Evolutionary conservation across 2,888 invertebrate species (phyloP), one percentile per base, ranked within the genome.

Genomic region (Plutella xylostella): DNA sequence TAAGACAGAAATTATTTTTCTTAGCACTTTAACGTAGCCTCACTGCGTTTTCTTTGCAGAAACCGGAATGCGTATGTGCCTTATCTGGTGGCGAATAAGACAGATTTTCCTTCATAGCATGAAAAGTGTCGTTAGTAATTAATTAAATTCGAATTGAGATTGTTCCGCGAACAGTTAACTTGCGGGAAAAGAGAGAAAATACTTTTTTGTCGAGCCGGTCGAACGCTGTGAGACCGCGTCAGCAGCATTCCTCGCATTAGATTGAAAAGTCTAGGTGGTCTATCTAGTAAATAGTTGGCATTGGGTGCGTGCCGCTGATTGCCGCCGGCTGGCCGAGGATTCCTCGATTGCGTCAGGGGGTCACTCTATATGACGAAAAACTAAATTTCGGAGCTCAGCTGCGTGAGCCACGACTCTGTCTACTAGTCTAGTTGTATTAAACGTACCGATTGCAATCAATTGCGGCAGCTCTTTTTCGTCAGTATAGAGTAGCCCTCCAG

Each of bases 91-190:
- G 47, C 22, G 37, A 51, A 53, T 63, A 60, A 51, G 58, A 60
- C 51, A 54, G 47, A 51, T 47, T 58, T 57, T 63, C 51, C 52
- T 31, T 25, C 7, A 40, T 47, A 48, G 47, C 47, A 48, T 46
- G 35, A 37, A 42, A 51, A 53, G 45, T 51, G 52, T 57, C 45
- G 48, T 52, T 54, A 57, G 57, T 55, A 71, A 75, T 74, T 72
- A 74, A 76, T 77, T 70, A 72, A 76, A 70, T 61, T 60, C 62
- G 56, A 57, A 67, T 69, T 61, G 57, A 58, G 53, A 62, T 69
- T 72, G 72, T 77, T 75, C 68, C 57, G 53, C 55, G 57, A 66
- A 68, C 57, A 56, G 40, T 52, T 61, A 57, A 56, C 49, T 48
- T 49, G 52, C 55, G 58, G 62, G 69, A 66, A 72, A 72, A 68